Conservation (phyloP, 2,888 invertebrate species). For the Drosophila formosana region DNA sequence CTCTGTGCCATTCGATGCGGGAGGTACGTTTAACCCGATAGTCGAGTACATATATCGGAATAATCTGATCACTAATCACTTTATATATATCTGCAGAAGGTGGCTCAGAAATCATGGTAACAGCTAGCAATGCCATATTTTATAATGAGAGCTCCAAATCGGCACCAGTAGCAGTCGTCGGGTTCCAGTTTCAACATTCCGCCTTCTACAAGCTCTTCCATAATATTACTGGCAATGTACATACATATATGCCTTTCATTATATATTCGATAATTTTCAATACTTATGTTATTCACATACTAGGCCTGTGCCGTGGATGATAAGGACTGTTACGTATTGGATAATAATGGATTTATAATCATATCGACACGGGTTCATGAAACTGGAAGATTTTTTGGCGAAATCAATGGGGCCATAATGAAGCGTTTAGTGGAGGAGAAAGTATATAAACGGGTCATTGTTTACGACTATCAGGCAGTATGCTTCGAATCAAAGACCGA, state of each 20-base stretch:
- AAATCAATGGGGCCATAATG: constrained; percentile 92
- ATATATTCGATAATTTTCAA: not conserved
- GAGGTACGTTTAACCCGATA: constrained; percentile 64
- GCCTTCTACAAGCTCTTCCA: constrained; percentile 91
- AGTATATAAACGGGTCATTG: constrained; percentile 90
- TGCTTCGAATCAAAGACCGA: constrained; percentile 90
- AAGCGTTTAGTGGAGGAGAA: constrained; percentile 89
- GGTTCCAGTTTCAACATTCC: constrained; percentile 93
- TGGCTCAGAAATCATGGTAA: constrained; percentile 89
- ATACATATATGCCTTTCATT: not conserved
- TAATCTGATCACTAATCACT: not conserved
- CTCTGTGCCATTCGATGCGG: constrained; percentile 90
- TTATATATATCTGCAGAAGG: constrained; percentile 65
- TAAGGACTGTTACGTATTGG: constrained; percentile 93
- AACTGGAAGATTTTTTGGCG: constrained; percentile 95
- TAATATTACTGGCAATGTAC: constrained; percentile 91
- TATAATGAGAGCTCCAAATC: constrained; percentile 87
- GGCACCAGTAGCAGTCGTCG: constrained; percentile 89
- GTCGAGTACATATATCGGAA: not conserved
- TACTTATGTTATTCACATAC: not conserved
- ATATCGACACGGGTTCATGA: constrained; percentile 90
- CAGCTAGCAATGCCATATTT: constrained; percentile 94
- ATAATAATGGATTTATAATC: constrained; percentile 95
- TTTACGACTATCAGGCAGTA: constrained; percentile 95
- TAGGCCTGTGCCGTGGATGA: constrained; percentile 88